Evolutionary conservation across 2,888 invertebrate species (phyloP), one percentile per base, ranked within the genome.

Genomic region (Rhamphomyia laevipes): DNA sequence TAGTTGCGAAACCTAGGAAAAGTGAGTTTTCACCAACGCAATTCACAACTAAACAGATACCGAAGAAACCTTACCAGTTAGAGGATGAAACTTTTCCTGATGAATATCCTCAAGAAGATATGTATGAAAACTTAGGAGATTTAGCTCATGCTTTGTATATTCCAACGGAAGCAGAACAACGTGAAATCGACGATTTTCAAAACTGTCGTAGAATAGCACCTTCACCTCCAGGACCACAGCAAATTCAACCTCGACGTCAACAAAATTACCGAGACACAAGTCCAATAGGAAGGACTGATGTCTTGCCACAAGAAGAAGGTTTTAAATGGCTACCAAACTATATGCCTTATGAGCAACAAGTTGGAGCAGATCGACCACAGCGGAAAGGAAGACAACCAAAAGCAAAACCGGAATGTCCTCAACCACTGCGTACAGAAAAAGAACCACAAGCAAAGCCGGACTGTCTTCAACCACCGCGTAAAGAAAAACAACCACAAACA

Each of bases 301-400:
- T 49, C 2, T 43, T 27, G 6, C 52, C 52, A 11, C 30, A 18
- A 11, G 47, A 52, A 31, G 42, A 43, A 46, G 52, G 49, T 15
- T 52, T 52, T 31, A 47, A 47, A 15, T 52, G 52, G 52, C 40
- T 52, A 5, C 47, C 15, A 21, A 49, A 52, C 18, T 49, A 31
- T 37, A 18, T 47, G 5, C 45, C 52, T 15, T 51, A 41, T 23
- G 43, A 46, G 18, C 30, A 46, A 31, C 46, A 47, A 44, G 38
- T 45, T 3, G 21, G 37, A 2, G 37, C 10, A 13, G n/a, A 33
- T 33, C 33, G 33, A 3, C 4, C 23, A 2, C 23, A 27, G 9
- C 23, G 21, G n/a, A 21, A 21, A 27, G 23, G n/a, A 27, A 27
- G n/a, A n/a, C 23, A 4, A 7, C 6, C 23, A 27, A 2, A 27